A percentile compares a stretch with the other conserved stretches of the same genome.
phyloP scores from a whole-genome alignment of 1,140 invertebrate species.

The Cyphomyrmex costatus region DNA sequence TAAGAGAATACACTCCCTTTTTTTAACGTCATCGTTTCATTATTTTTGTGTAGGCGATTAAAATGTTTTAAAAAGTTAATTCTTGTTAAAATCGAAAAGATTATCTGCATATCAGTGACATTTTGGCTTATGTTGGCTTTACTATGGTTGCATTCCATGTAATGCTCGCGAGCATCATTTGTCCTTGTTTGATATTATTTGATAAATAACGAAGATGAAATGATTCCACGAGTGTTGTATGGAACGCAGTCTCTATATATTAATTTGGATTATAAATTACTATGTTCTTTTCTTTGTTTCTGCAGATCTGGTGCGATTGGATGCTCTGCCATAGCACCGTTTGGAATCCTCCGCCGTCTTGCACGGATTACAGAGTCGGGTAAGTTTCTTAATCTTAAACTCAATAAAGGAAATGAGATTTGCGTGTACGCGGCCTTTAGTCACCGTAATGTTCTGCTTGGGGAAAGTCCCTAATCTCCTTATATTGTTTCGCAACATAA shows the following conservation, averaged over 20 bases:
- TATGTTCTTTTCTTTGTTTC: constrained; percentile 66
- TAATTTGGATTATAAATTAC: not conserved
- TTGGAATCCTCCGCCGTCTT: constrained; percentile 95
- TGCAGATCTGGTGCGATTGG: constrained; percentile 96
- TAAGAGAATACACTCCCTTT: not conserved
- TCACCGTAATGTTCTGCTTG: not conserved
- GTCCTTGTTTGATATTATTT: no score
- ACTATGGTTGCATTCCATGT: no score
- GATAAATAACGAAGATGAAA: no score
- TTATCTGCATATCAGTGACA: not conserved
- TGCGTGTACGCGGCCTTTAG: constrained; percentile 5
- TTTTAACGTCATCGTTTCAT: not conserved
- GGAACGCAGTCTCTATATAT: no score
- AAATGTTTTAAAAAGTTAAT: not conserved
- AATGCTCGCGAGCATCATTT: no score
- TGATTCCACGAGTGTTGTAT: no score
- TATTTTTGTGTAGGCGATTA: not conserved
- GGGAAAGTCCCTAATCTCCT: constrained; percentile 36
- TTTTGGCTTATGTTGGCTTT: not conserved
- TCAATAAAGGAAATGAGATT: constrained; percentile 42
- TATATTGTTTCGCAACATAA: constrained; percentile 49
- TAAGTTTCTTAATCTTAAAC: constrained; percentile 86
- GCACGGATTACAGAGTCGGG: constrained; percentile 93
- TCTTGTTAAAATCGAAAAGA: not conserved
- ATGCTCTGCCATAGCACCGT: constrained; percentile 94